Percentiles rank a stretch among this genome's conserved stretches.
phyloP scores from a whole-genome alignment of 2,888 invertebrate genomes.

The Tinea pellionella region DNA sequence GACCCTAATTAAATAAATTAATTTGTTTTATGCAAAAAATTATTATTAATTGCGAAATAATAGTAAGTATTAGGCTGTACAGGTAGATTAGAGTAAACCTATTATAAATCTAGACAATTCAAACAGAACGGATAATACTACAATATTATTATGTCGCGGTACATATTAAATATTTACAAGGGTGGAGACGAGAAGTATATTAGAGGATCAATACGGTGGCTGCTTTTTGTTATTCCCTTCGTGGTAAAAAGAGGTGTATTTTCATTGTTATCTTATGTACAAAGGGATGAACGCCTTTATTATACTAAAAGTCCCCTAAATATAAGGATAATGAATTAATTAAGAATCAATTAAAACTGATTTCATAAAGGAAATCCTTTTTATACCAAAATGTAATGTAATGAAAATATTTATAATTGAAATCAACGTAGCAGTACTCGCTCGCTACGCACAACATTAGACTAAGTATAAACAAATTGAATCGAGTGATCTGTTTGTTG shows the following conservation, averaged over 20 bases:
- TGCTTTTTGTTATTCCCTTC: not conserved
- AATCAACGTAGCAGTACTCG: too few species aligned
- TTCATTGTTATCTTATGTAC: conserved; percentile 10
- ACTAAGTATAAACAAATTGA: not conserved
- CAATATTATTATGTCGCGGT: not conserved
- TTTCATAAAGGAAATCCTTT: not conserved
- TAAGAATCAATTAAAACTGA: conserved; percentile 1
- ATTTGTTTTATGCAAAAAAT: too few species aligned
- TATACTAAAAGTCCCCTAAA: conserved; percentile 7
- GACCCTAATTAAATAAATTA: too few species aligned
- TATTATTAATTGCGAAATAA: too few species aligned
- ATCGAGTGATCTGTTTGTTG: not conserved
- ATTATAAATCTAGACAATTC: not conserved
- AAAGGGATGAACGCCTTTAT: not conserved
- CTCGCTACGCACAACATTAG: too few species aligned
- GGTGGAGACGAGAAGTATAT: not conserved
- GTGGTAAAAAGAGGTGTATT: not conserved
- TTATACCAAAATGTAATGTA: too few species aligned
- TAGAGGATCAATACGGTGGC: conserved; percentile 4
- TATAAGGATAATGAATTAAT: conserved; percentile 1
- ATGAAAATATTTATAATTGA: too few species aligned
- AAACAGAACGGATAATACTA: not conserved
- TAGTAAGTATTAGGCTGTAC: too few species aligned
- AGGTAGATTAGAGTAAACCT: too few species aligned
- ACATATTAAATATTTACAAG: conserved; percentile 3